Base-by-base conservation (phyloP, 2,797 vertebrate genomes). In the Limnodromus scolopaceus region DNA sequence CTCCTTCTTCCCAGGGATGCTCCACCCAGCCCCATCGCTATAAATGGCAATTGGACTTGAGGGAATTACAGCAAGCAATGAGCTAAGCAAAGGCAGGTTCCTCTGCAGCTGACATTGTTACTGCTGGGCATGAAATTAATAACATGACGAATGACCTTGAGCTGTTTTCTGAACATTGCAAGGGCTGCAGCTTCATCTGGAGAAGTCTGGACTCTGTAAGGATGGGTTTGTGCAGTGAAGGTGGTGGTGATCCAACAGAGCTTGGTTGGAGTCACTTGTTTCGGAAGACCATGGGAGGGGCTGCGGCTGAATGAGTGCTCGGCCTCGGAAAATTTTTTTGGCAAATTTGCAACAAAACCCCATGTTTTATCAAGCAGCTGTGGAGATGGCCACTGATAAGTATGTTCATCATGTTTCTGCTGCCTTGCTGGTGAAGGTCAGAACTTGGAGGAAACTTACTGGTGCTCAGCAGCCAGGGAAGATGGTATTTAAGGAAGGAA, bases 1-100 rank as follows among this genome's bases (percentile, higher is more conserved):
- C 93, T 83, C 80, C 60, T 54, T 5, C 93, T 95, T 97, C 95
- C 90, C 92, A 95, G 93, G 75, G 88, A 75, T 2, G 64, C 71
- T 97, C 86, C 92, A 92, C 92, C 90, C 87, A 93, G 70, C 58
- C 30, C 64, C 24, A n/a, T 68, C 1, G 0, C 94, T 95, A 87
- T 81, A 94, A 96, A 95, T 93, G 81, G 71, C 88, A 80, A 45
- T 94, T 81, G 34, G 49, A 69, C 90, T 92, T 83, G 1, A 23
- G 94, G 92, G 92, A 89, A 83, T 94, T 95, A 48, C 11, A 81
- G 68, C 86, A 54, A 54, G 79, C 66, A 64, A 2, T 0, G 1
- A 70, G 43, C 83, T 75, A 17, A 89, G 68, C 85, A 74, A 51
- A 54, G 45, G 71, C 90, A 91, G 88, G 78, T 95, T 95, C 61